phyloP scores from a whole-genome alignment of 2,888 invertebrate species.

The Itoplectis maculator region DNA sequence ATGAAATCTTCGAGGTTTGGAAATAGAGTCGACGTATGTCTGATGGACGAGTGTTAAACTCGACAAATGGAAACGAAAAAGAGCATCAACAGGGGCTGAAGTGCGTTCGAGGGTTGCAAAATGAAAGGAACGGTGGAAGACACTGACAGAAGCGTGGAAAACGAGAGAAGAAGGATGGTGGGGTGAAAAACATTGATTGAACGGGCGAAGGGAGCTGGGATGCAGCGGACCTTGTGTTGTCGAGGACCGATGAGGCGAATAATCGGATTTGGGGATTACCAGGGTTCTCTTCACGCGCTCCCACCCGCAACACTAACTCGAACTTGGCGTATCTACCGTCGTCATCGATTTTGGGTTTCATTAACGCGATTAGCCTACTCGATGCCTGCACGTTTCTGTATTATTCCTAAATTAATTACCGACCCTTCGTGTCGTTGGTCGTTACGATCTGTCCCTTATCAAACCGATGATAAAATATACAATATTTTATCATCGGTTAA shows the following conservation, averaged over 20 bases:
- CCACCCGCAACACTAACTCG: slow-evolving; percentile 72
- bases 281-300: slow-evolving; percentile 64
- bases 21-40: too few relatives aligned
- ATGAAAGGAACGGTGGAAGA: slow-evolving; percentile 53
- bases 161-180: slow-evolving; percentile 37
- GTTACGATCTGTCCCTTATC: too few relatives aligned
- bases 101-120: slow-evolving; percentile 8
- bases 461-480: too few relatives aligned
- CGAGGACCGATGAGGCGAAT: slow-evolving; percentile 81
- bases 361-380: slow-evolving; percentile 71
- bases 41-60: too few relatives aligned
- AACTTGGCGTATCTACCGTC: slow-evolving; percentile 63
- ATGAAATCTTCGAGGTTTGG: too few relatives aligned
- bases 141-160: slow-evolving; percentile 8
- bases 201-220: slow-evolving; percentile 63
- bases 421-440: neutral
- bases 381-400: slow-evolving; percentile 6
- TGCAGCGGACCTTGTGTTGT: slow-evolving; percentile 69
- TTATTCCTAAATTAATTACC: slow-evolving; percentile 6
- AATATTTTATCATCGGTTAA: too few relatives aligned
- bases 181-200: slow-evolving; percentile 71
- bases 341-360: slow-evolving; percentile 71
- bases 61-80: slow-evolving; percentile 33
- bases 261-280: slow-evolving; percentile 83
- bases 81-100: slow-evolving; percentile 60